Conservation (phyloP, 2,113 vertebrate species). For the Potamarius usumacintae region DNA sequence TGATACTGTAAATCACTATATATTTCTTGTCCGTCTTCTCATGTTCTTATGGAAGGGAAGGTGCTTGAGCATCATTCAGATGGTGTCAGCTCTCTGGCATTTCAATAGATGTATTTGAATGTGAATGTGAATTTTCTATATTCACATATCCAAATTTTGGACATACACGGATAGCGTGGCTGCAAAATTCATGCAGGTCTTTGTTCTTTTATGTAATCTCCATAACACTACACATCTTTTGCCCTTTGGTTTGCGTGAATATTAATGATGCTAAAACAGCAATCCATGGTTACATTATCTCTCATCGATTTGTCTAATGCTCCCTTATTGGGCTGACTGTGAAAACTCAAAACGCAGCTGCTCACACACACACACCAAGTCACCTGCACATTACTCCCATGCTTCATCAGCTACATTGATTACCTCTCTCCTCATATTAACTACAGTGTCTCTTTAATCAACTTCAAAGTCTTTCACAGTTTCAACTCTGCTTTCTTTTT, state of each 20-base stretch:
- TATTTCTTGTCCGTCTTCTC: neutral
- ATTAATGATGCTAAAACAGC: neutral
- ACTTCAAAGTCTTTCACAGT: neutral
- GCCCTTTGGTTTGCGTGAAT: neutral
- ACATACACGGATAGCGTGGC: neutral
- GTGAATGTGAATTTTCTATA: neutral
- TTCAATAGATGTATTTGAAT: neutral
- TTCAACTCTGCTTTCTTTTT: neutral
- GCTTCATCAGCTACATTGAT: conserved; percentile 17
- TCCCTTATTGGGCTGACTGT: conserved; percentile 5
- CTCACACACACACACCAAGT: conserved; percentile 1
- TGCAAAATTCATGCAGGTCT: neutral
- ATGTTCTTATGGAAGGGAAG: neutral
- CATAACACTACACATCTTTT: neutral
- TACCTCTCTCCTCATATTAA: conserved; percentile 5
- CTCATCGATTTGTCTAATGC: neutral
- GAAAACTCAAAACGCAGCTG: conserved; percentile 37
- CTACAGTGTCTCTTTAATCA: neutral
- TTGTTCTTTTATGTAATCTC: neutral
- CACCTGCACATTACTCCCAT: neutral
- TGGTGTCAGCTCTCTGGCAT: neutral
- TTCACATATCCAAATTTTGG: neutral
- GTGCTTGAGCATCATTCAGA: neutral
- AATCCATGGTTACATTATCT: neutral
- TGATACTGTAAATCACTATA: neutral